phyloP scores from a whole-genome alignment of 1,140 invertebrate species.

The Solenopsis invicta region DNA sequence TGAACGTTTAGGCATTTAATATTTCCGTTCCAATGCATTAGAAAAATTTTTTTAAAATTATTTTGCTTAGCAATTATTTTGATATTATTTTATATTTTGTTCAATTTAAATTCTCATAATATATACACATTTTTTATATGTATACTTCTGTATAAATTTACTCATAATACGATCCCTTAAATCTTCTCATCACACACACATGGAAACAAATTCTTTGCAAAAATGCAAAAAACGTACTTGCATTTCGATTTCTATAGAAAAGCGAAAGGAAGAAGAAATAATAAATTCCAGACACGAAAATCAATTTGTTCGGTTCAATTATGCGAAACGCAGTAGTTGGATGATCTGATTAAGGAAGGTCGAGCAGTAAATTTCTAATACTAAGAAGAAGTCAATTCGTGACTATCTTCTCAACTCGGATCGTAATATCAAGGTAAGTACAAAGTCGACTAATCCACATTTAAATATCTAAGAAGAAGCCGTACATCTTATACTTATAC shows the following conservation, averaged over 20 bases:
- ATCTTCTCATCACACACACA: no score
- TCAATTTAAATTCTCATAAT: slow-evolving; percentile 3
- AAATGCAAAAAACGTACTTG: neutral
- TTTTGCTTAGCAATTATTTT: slow-evolving; percentile 1
- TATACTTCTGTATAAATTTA: neutral
- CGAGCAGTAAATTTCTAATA: slow-evolving; percentile 67
- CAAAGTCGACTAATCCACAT: slow-evolving; percentile 78
- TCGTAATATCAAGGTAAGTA: slow-evolving; percentile 44
- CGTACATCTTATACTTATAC: slow-evolving; percentile 72
- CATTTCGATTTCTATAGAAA: neutral
- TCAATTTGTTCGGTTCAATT: slow-evolving; percentile 59
- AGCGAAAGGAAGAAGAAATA: slow-evolving; percentile 16
- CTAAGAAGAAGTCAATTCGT: slow-evolving; percentile 59
- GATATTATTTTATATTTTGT: neutral
- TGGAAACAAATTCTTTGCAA: neutral
- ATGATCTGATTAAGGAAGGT: slow-evolving; percentile 63
- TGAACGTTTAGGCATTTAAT: neutral
- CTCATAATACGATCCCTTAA: neutral
- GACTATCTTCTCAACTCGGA: slow-evolving; percentile 53
- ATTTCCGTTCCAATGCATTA: neutral
- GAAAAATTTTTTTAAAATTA: neutral
- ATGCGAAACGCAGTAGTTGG: slow-evolving; percentile 54
- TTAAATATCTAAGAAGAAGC: slow-evolving; percentile 83
- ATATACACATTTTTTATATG: neutral
- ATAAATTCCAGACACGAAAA: slow-evolving; percentile 58